A percentile compares a stretch with the other conserved stretches of the same genome.
Conservation (phyloP, 2,888 invertebrate species). For the Dynastes hyllus region DNA sequence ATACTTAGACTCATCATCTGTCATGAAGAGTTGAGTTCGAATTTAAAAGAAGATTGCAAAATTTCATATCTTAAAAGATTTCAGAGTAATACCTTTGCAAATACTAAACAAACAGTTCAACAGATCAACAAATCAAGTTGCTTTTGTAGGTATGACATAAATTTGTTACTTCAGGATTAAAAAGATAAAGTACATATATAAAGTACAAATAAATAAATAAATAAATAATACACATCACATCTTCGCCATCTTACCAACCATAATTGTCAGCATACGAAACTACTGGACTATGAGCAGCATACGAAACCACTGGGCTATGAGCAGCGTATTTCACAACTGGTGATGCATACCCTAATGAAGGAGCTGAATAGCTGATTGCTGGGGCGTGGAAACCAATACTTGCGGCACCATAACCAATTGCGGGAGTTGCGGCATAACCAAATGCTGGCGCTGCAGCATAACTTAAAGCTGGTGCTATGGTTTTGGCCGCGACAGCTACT, state of each 20-base stretch:
- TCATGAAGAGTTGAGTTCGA: too few species aligned
- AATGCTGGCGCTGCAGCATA: conserved; percentile 41
- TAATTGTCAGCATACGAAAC: not conserved
- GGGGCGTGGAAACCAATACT: conserved; percentile 5
- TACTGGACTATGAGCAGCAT: not conserved
- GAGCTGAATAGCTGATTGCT: conserved; percentile 19
- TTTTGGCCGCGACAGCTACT: conserved; percentile 25
- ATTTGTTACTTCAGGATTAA: too few species aligned
- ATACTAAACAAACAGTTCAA: too few species aligned
- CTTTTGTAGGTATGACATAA: too few species aligned
- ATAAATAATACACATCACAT: not conserved
- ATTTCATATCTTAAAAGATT: too few species aligned
- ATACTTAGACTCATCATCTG: too few species aligned
- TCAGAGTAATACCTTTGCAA: too few species aligned
- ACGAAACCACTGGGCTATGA: not conserved
- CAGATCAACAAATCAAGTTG: too few species aligned
- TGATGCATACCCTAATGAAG: conserved; percentile 33
- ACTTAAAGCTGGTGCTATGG: conserved; percentile 32
- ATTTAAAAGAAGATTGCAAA: too few species aligned
- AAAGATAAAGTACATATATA: too few species aligned
- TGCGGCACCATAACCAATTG: conserved; percentile 18
- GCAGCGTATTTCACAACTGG: conserved; percentile 20
- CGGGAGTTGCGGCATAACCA: conserved; percentile 33
- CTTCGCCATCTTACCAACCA: not conserved
- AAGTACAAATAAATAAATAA: too few species aligned